Evolutionary conservation across 2,888 invertebrate genomes (phyloP).

Genomic region (Theodoxus fluviatilis): DNA sequence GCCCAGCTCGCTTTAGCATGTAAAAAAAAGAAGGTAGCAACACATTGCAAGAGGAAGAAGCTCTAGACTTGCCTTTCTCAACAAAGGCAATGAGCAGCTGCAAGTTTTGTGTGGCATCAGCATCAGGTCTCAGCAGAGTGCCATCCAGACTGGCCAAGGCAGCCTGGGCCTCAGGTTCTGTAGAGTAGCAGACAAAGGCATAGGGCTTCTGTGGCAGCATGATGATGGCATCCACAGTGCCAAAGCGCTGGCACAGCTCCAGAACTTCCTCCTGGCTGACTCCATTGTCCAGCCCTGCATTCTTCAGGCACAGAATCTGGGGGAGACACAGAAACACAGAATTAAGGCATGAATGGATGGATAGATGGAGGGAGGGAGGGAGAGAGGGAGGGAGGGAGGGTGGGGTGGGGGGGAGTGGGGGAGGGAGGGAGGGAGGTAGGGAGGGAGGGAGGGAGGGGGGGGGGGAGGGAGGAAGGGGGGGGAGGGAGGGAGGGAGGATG

Average conservation of each 20-base stretch:
- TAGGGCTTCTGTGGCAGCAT: slow-evolving; percentile 83
- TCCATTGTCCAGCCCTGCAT: slow-evolving; percentile 85
- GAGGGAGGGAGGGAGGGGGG: too few relatives aligned
- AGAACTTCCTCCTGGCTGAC: slow-evolving; percentile 74
- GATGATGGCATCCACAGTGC: slow-evolving; percentile 72
- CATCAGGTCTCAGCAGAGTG: slow-evolving; percentile 66
- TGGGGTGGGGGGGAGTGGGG: too few relatives aligned
- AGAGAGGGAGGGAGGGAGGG: too few relatives aligned
- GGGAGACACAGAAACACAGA: slow-evolving; percentile 64
- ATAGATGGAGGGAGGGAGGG: too few relatives aligned
- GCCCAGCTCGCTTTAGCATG: too few relatives aligned
- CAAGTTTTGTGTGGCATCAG: slow-evolving; percentile 46
- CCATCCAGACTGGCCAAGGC: slow-evolving; percentile 44
- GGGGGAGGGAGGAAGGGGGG: too few relatives aligned
- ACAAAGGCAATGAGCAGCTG: slow-evolving; percentile 74
- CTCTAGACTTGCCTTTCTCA: slow-evolving; percentile 69
- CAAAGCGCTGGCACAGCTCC: slow-evolving; percentile 69
- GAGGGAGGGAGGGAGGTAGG: too few relatives aligned
- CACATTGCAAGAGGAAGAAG: not conserved
- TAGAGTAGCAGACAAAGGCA: slow-evolving; percentile 76
- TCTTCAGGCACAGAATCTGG: slow-evolving; percentile 80
- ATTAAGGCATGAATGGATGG: too few relatives aligned
- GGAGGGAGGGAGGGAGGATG: too few relatives aligned
- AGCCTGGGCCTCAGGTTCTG: slow-evolving; percentile 66
- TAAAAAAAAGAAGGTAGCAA: not conserved